These are phyloP conservation scores for Tinea trinotella DNA, from an alignment of 2,888 invertebrate species.

Conservation along the genomic window DNA sequence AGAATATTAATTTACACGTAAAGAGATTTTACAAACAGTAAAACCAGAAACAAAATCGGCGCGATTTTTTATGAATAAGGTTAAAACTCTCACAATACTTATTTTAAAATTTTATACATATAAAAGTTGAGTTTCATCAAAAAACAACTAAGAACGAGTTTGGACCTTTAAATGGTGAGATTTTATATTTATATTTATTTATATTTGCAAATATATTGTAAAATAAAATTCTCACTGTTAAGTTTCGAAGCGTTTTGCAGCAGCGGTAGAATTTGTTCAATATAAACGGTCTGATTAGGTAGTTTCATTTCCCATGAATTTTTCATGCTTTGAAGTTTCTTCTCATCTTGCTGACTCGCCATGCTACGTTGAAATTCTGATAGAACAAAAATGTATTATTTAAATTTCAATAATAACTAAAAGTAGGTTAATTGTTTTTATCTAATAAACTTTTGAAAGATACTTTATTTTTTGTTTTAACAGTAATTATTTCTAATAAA, in stretches of 20 bases:
- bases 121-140: too few relatives aligned
- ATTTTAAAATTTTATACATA: too few relatives aligned
- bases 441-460: background rate
- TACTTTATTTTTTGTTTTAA: background rate
- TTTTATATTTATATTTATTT: background rate
- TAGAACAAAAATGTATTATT: constrained; percentile 11
- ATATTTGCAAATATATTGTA: too few relatives aligned
- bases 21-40: too few relatives aligned
- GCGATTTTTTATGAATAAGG: background rate
- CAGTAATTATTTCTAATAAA: background rate
- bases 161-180: background rate
- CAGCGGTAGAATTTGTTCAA: constrained; percentile 54
- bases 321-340: constrained; percentile 46
- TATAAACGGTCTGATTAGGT: constrained; percentile 48
- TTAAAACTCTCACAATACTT: too few relatives aligned
- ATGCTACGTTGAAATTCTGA: constrained; percentile 53
- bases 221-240: constrained; percentile 40
- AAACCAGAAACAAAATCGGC: too few relatives aligned
- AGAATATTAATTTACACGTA: background rate
- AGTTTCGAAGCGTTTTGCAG: constrained; percentile 55
- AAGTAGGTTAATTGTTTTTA: background rate
- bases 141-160: too few relatives aligned
- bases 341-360: constrained; percentile 51
- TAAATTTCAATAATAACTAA: background rate
- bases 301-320: constrained; percentile 58